These are phyloP conservation scores for Rhyacophila evoluta DNA, from an alignment of 2,888 invertebrate genomes.

Conservation along the genomic window DNA sequence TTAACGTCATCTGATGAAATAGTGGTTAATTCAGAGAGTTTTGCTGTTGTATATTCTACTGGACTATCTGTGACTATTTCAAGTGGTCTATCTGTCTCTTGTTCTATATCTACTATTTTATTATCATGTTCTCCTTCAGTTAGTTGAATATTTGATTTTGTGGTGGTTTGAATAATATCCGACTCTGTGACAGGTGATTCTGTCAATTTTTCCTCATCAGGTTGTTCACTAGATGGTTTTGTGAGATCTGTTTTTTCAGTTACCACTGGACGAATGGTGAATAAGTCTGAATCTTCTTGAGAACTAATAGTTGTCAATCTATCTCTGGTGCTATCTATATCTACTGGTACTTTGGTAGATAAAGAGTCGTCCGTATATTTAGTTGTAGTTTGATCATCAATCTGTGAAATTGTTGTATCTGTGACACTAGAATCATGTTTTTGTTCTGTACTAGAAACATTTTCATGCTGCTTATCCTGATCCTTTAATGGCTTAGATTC, in stretches of 20 bases:
- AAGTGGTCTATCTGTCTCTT: background rate
- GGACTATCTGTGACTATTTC: background rate
- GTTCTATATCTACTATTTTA: background rate
- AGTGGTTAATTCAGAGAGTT: constrained; percentile 42
- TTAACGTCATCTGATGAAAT: constrained; percentile 52
- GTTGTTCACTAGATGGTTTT: background rate
- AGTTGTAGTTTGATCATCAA: background rate
- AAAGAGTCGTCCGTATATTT: background rate
- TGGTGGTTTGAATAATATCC: background rate
- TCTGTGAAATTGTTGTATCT: background rate
- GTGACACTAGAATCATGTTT: background rate
- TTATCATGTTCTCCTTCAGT: background rate
- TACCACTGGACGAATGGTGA: background rate
- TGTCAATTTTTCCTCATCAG: background rate
- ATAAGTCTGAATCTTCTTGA: background rate
- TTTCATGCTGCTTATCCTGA: background rate
- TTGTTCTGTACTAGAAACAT: background rate
- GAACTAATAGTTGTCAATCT: background rate
- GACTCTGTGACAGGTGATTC: background rate
- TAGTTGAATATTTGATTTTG: background rate
- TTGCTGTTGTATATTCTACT: constrained; percentile 23
- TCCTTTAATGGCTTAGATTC: background rate
- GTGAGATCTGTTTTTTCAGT: background rate
- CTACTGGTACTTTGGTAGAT: background rate
- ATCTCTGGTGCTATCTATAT: background rate